Evolutionary conservation across 2,797 vertebrate species (phyloP).

Genomic region (Phalloptychus januarius): DNA sequence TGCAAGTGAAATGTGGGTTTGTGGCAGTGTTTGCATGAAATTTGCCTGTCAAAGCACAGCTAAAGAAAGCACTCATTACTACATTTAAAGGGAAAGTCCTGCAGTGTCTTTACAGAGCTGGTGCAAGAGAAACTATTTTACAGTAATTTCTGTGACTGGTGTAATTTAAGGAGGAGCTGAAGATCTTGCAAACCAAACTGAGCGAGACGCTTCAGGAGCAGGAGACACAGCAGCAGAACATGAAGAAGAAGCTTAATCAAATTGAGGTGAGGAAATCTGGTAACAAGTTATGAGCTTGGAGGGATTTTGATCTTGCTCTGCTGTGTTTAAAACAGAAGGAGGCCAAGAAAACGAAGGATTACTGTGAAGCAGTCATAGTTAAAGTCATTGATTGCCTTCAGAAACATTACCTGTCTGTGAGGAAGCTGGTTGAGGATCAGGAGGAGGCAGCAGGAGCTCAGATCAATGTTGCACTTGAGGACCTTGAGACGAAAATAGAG

Average conservation of each 20-base stretch:
- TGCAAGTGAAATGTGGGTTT: not conserved
- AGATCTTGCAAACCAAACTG: constrained; percentile 16
- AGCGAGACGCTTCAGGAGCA: constrained; percentile 28
- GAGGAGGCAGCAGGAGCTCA: constrained; percentile 18
- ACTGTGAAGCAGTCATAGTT: constrained; percentile 50
- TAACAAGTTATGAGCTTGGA: too few species aligned
- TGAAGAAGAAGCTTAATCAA: not conserved
- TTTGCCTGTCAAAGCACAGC: too few species aligned
- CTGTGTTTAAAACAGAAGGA: constrained; percentile 46
- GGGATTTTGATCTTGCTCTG: not conserved
- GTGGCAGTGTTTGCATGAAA: too few species aligned
- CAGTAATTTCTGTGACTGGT: not conserved
- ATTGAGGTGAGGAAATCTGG: constrained; percentile 50
- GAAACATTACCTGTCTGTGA: constrained; percentile 49
- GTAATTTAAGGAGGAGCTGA: constrained; percentile 47
- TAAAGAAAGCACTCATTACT: too few species aligned
- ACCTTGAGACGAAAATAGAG: constrained; percentile 21
- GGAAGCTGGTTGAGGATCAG: constrained; percentile 34
- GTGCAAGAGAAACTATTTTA: not conserved
- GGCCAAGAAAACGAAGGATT: constrained; percentile 34
- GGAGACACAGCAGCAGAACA: constrained; percentile 2
- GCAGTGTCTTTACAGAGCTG: not conserved
- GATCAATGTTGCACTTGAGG: constrained; percentile 8
- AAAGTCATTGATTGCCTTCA: constrained; percentile 47
- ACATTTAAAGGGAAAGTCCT: too few species aligned